Percentiles rank a stretch among this genome's conserved stretches.
These are phyloP conservation scores for Pachycephus smyrnensis DNA, from an alignment of 2,888 invertebrate genomes.

Conservation along the genomic window DNA sequence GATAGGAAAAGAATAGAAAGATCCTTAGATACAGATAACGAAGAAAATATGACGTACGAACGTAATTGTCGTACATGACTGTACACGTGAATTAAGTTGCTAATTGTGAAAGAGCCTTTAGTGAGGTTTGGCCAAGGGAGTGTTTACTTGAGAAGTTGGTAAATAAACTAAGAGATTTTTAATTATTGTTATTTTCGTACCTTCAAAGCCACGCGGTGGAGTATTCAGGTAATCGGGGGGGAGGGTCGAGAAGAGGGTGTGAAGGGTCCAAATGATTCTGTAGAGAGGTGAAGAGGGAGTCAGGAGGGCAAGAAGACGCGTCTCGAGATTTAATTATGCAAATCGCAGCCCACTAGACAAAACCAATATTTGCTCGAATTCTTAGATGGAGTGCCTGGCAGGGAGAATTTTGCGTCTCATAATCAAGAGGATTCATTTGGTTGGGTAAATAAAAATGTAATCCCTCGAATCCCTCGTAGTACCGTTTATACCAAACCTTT, in stretches of 20 bases:
- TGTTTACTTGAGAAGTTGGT: conserved; percentile 22
- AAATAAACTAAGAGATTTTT: conserved; percentile 59
- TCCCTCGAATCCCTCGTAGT: conserved; percentile 26
- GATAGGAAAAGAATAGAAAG: no score
- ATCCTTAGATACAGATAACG: no score
- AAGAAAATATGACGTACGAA: not conserved
- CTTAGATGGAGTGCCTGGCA: conserved; percentile 42
- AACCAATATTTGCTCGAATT: conserved; percentile 60
- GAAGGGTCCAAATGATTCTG: no score
- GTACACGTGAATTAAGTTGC: no score
- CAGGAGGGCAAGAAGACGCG: not conserved
- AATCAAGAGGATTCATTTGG: conserved; percentile 56
- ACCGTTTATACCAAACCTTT: not conserved
- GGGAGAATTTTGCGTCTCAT: conserved; percentile 44
- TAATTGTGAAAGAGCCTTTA: no score
- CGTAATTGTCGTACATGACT: not conserved
- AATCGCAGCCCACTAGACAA: conserved; percentile 60
- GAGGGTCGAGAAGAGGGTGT: not conserved
- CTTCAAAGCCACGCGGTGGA: conserved; percentile 11
- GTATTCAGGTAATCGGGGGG: not conserved
- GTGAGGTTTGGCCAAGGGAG: not conserved
- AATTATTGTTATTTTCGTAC: conserved; percentile 60
- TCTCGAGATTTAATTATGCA: conserved; percentile 62
- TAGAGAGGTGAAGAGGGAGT: no score
- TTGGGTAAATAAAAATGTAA: conserved; percentile 55